Conservation (phyloP, 2,888 invertebrate genomes). For the Eristalinus aeneus region DNA sequence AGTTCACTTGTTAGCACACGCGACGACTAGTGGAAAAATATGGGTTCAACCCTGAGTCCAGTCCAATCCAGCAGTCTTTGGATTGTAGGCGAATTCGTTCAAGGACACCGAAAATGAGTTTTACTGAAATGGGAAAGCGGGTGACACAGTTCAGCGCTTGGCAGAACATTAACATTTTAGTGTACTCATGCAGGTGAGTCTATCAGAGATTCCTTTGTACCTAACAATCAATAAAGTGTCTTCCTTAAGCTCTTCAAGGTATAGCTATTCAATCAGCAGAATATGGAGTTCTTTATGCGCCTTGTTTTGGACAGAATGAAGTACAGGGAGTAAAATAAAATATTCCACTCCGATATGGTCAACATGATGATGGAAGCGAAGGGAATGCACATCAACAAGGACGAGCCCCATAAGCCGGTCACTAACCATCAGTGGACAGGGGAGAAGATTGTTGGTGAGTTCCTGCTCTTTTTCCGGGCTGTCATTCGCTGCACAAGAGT, state of each 20-base stretch:
- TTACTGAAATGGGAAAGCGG: neutral
- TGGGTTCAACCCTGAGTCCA: slow-evolving; percentile 80
- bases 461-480: slow-evolving; percentile 82
- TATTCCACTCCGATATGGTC: slow-evolving; percentile 75
- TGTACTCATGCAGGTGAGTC: slow-evolving; percentile 68
- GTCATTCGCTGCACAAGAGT: slow-evolving; percentile 81
- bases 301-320: slow-evolving; percentile 73
- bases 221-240: neutral
- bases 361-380: slow-evolving; percentile 74
- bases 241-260: neutral
- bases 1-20: slow-evolving; percentile 80
- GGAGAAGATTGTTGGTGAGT: slow-evolving; percentile 82
- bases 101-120: slow-evolving; percentile 73
- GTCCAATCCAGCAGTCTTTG: slow-evolving; percentile 81
- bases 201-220: neutral
- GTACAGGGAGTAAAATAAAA: slow-evolving; percentile 72
- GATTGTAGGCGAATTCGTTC: slow-evolving; percentile 80
- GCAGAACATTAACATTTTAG: neutral
- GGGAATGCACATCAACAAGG: slow-evolving; percentile 59
- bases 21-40: slow-evolving; percentile 80
- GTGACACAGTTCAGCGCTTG: neutral
- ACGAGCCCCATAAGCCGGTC: slow-evolving; percentile 70
- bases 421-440: slow-evolving; percentile 72
- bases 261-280: neutral
- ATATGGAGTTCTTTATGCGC: slow-evolving; percentile 68